Evolutionary conservation across 2,113 vertebrate genomes (phyloP).

Genomic region (Etia nguti): DNA sequence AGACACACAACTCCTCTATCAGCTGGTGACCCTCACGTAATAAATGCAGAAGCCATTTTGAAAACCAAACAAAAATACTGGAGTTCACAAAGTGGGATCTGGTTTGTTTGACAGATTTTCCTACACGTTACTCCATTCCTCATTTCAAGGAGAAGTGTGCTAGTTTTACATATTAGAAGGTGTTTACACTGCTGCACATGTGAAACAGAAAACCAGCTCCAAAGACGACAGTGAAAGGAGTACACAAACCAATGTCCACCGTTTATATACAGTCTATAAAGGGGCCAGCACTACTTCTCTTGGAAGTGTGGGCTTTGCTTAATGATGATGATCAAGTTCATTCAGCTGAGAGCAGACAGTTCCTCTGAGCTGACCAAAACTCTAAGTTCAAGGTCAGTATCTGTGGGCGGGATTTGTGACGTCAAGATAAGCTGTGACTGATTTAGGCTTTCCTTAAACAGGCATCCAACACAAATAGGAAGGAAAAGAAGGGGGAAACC

Average conservation of each 20-base stretch:
- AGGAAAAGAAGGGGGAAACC: not conserved
- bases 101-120: not conserved
- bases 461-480: not conserved
- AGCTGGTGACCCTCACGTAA: not conserved
- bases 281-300: not conserved
- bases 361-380: not conserved
- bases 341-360: not conserved
- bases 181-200: not conserved
- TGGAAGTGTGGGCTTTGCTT: not conserved
- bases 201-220: not conserved
- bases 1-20: not conserved
- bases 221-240: not conserved
- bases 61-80: not conserved
- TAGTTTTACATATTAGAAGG: not conserved
- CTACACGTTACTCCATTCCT: not conserved
- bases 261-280: not conserved
- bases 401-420: rapidly evolving
- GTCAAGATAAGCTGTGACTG: not conserved
- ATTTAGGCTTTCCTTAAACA: not conserved
- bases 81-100: not conserved
- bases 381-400: not conserved
- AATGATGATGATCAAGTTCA: not conserved
- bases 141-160: not conserved
- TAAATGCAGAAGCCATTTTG: not conserved
- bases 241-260: not conserved